phyloP scores from a whole-genome alignment of 2,113 vertebrate species.

The Addax nasomaculatus region DNA sequence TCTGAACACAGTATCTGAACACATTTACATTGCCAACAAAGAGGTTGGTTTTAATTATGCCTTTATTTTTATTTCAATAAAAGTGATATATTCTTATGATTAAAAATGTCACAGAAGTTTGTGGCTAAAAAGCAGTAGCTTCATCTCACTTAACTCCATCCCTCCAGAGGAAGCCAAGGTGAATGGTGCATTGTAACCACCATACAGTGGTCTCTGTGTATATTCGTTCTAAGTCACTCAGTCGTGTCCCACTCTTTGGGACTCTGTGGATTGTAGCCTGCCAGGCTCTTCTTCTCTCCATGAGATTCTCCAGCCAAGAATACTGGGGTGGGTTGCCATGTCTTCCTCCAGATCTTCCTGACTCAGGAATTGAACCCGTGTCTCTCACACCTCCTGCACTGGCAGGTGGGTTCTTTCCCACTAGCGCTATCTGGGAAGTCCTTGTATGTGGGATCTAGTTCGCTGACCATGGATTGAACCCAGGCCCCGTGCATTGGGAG shows the following conservation, averaged over 20 bases:
- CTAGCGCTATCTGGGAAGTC: not conserved
- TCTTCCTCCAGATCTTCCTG: not conserved
- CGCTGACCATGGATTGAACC: not conserved
- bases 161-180: not conserved
- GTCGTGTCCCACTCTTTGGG: not conserved
- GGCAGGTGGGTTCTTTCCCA: not conserved
- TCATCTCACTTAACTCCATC: not conserved
- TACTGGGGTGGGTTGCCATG: not conserved
- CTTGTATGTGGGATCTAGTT: not conserved
- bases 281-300: not conserved
- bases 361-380: not conserved
- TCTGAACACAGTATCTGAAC: not conserved
- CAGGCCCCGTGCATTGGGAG: not conserved
- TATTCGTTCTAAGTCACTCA: not conserved
- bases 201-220: not conserved
- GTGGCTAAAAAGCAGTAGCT: not conserved
- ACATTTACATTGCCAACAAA: not conserved
- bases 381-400: not conserved
- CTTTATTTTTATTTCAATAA: not conserved
- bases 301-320: not conserved
- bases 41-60: not conserved
- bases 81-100: not conserved
- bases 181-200: not conserved
- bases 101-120: not conserved
- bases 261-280: not conserved